phyloP scores from a whole-genome alignment of 2,797 vertebrate species.

The Falco berigora region DNA sequence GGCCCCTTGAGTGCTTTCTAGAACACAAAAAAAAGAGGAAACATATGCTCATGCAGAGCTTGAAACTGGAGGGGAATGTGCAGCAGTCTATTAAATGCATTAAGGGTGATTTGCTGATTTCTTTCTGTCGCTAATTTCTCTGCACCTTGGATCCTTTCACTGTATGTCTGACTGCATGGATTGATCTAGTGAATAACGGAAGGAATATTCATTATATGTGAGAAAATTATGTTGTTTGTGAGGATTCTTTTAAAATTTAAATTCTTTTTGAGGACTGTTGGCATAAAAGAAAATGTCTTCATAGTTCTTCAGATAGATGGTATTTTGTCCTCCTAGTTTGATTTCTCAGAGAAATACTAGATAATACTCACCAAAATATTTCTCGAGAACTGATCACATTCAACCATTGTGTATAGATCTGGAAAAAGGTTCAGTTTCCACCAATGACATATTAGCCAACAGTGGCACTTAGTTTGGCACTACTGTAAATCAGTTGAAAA shows the following conservation, averaged over 20 bases:
- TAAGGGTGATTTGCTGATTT: constrained; percentile 13
- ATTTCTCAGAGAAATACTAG: neutral
- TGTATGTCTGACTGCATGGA: constrained; percentile 23
- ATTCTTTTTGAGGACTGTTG: neutral
- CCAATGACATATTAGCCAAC: neutral
- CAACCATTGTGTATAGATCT: neutral
- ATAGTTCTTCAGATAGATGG: neutral
- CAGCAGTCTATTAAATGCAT: neutral
- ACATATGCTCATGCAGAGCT: constrained; percentile 26
- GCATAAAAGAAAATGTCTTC: neutral
- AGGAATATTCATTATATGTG: constrained; percentile 13
- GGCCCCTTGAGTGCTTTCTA: neutral
- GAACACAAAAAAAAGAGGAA: neutral
- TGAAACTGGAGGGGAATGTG: neutral
- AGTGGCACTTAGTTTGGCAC: neutral
- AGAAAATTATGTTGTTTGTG: neutral
- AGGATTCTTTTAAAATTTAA: neutral
- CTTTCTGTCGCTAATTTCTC: constrained; percentile 7
- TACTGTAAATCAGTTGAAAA: neutral
- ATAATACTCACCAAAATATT: neutral
- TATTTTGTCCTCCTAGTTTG: neutral
- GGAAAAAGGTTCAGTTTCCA: neutral
- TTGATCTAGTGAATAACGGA: constrained; percentile 13
- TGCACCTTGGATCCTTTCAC: neutral
- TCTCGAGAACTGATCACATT: neutral